Evolutionary conservation across 2,797 vertebrate species (phyloP), one percentile per base, ranked within the genome.

Genomic region (Meriones psammophilus): DNA sequence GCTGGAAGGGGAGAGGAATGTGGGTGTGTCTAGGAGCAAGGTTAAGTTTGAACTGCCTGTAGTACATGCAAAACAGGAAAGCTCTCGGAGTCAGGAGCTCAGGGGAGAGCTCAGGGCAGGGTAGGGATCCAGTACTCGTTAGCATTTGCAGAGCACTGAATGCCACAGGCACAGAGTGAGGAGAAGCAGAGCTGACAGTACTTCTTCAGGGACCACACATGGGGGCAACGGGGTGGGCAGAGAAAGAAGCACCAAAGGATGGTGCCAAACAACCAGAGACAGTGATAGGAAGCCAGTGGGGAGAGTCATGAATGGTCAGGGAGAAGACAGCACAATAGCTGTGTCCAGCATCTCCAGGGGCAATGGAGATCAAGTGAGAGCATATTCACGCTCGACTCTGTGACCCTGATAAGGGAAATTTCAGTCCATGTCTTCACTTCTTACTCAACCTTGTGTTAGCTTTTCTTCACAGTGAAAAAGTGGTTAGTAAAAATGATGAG

Each of bases 101-200:
- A n/a, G 71, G 74, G 36, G 13, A 36, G 9, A 30, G 71, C 54
- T 73, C 14, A 5, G 24, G 50, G 7, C 39, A n/a, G 81, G 64
- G 17, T 2, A 0, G 2, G 39, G 7, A 20, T 18, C 33, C 74
- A 33, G 64, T 26, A 5, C 46, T 69, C n/a, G 20, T 39, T 20
- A 74, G 64, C 69, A 14, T 73, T 14, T 15, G 0, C 0, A 0
- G 1, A 1, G 50, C 46, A 4, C 8, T 0, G 24, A 71, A 17
- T 4, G 33, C 68, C 79, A 8, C 0, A 8, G 78, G 60, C 18
- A 3, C 14, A 3, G 12, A 2, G 1, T 10, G 74, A 79, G 89
- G 89, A 74, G 30, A 69, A 93, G 42, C 1, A 0, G 15, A 69
- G 24, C 28, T 62, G 20, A 8, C 62, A 42, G 42, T 1, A 0